A percentile compares a stretch with the other conserved stretches of the same genome.
These are phyloP conservation scores for Bembecia ichneumoniformis DNA, from an alignment of 2,888 invertebrate genomes.

Conservation along the genomic window DNA sequence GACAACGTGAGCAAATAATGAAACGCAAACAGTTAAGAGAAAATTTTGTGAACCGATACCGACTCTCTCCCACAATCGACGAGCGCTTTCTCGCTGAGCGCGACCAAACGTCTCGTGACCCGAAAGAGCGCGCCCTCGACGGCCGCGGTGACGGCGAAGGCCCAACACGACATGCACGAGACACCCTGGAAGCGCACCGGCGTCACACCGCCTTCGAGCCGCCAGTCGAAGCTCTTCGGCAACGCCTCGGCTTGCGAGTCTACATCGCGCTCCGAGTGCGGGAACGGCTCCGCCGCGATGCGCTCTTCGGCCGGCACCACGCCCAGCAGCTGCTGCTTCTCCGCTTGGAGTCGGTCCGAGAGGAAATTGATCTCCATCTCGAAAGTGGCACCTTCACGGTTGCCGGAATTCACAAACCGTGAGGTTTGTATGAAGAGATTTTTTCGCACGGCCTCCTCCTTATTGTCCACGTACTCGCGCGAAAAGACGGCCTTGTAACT, in stretches of 20 bases:
- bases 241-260: conserved; percentile 22
- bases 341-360: conserved; percentile 37
- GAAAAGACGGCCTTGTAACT: conserved; percentile 32
- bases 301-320: conserved; percentile 15
- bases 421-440: conserved; percentile 34
- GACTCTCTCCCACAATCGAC: conserved; percentile 53
- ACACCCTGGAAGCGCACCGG: conserved; percentile 40
- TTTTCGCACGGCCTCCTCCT: conserved; percentile 49
- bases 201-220: conserved; percentile 45
- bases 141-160: conserved; percentile 53
- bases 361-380: conserved; percentile 35
- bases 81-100: conserved; percentile 50
- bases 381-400: conserved; percentile 46
- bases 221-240: conserved; percentile 50
- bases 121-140: conserved; percentile 57
- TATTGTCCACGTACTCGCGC: conserved; percentile 34
- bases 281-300: conserved; percentile 29
- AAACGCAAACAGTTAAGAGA: not conserved
- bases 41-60: conserved; percentile 11
- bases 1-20: not conserved
- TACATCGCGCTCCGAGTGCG: conserved; percentile 27
- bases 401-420: conserved; percentile 41
- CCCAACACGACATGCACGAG: conserved; percentile 54
- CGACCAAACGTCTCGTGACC: conserved; percentile 36
- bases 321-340: conserved; percentile 31